These are phyloP conservation scores for Solea senegalensis DNA, from an alignment of 2,113 vertebrate species.

Conservation along the genomic window DNA sequence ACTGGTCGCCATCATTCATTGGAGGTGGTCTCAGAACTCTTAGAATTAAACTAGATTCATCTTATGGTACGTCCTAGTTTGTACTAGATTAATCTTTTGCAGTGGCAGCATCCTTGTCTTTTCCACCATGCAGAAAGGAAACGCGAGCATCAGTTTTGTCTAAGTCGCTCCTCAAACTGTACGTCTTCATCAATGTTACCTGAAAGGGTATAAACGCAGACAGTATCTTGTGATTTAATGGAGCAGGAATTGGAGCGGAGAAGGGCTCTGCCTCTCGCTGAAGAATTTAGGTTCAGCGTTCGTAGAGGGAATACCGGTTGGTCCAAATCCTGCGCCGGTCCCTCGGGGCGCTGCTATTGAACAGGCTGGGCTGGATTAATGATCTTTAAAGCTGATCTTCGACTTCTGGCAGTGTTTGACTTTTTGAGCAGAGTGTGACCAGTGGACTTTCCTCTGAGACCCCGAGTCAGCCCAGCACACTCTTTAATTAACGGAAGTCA, in stretches of 20 bases:
- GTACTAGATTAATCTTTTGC: not conserved
- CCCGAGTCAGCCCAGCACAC: constrained; percentile 59
- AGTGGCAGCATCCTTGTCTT: not conserved
- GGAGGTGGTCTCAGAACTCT: not conserved
- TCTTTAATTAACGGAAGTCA: constrained; percentile 81
- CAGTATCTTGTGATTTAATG: constrained; percentile 37
- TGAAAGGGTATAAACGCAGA: constrained; percentile 10
- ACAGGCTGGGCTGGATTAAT: constrained; percentile 68
- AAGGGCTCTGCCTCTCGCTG: not conserved
- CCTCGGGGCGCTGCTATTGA: constrained; percentile 42
- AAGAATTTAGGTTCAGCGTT: constrained; percentile 49
- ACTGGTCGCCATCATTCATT: not conserved
- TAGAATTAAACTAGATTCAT: not conserved
- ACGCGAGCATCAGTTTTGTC: not conserved
- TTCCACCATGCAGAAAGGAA: not conserved
- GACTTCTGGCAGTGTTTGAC: constrained; percentile 64
- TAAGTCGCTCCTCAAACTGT: constrained; percentile 1
- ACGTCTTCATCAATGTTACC: constrained; percentile 9
- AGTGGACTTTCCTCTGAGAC: constrained; percentile 57
- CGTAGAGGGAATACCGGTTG: constrained; percentile 60
- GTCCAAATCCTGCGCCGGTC: constrained; percentile 55
- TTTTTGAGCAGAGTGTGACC: constrained; percentile 55
- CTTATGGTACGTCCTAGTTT: not conserved
- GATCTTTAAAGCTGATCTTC: constrained; percentile 70
- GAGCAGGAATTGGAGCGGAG: constrained; percentile 27